Evolutionary conservation across 2,113 vertebrate genomes (phyloP), one percentile per base, ranked within the genome.

Genomic region (Megaptera novaeangliae): DNA sequence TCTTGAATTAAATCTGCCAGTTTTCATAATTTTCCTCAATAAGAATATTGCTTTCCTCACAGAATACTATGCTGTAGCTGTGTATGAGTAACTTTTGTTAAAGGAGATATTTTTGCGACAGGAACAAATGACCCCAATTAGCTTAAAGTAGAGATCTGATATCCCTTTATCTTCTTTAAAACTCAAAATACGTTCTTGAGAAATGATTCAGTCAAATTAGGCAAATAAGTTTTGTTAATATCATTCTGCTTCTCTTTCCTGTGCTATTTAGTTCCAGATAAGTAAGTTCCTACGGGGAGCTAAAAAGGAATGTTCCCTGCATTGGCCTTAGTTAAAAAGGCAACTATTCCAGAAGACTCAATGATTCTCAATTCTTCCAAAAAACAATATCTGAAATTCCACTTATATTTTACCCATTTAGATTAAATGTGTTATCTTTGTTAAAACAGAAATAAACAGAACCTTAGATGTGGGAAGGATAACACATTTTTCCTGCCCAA

Each of bases 371-470:
- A 11, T 81, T n/a, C 63, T 91, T 88, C 75, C 36, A 90, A 61
- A 96, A 92, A 9, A 23, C 21, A 69, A 25, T 64, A 15, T n/a
- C 36, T 86, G 59, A 71, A 92, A 86, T 75, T 80, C 44, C 20
- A 69, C 46, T 36, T 75, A 13, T 2, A 77, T 87, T 49, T 88
- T 81, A 75, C 21, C 21, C 18, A 34, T 8, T 41, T 59, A 18
- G 9, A 71, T 74, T 66, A 86, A 55, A 52, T 61, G 4, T 88
- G 64, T 82, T 89, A 13, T 72, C 29, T 12, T 80, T 93, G 8
- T 71, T 94, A 96, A 97, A 95, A 95, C 61, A 96, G 55, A 97
- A 86, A 84, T 29, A 31, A 80, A 52, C 2, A n/a, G 29, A 64
- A 7, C 0, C 13, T 39, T 88, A 57, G 31, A 78, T 61, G 71